Conservation (phyloP, 1,140 invertebrate genomes). For the Heliothis virescens region DNA sequence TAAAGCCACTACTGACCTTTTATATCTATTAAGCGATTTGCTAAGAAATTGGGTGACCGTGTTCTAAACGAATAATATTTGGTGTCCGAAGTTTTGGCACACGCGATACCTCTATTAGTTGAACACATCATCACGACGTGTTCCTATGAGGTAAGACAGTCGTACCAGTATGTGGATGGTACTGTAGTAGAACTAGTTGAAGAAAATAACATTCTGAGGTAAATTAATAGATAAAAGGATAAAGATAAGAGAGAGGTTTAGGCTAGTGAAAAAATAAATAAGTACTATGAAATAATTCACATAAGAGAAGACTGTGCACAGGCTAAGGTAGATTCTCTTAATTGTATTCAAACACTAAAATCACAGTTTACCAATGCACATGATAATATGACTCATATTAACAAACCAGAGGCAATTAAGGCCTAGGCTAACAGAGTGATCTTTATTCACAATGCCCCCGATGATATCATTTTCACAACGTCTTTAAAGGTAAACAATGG, state of each 20-base stretch:
- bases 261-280: not conserved
- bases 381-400: not conserved
- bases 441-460: not conserved
- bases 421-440: not conserved
- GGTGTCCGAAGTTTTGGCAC: conserved; percentile 8
- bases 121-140: not conserved
- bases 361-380: not conserved
- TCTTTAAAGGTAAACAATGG: conserved; percentile 27
- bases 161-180: conserved; percentile 9
- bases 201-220: not conserved
- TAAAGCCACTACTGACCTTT: not conserved
- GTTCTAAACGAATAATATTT: not conserved
- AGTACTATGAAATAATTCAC: not conserved
- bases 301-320: not conserved
- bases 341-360: not conserved
- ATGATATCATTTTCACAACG: conserved; percentile 16
- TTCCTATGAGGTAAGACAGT: not conserved
- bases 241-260: not conserved
- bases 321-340: not conserved
- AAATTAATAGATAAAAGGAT: not conserved
- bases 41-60: conserved; percentile 13
- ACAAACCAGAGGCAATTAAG: not conserved
- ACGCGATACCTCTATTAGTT: not conserved
- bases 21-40: conserved; percentile 6
- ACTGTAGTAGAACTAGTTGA: not conserved